Conservation (phyloP, 1,140 invertebrate species). For the Drosophila pachea region DNA sequence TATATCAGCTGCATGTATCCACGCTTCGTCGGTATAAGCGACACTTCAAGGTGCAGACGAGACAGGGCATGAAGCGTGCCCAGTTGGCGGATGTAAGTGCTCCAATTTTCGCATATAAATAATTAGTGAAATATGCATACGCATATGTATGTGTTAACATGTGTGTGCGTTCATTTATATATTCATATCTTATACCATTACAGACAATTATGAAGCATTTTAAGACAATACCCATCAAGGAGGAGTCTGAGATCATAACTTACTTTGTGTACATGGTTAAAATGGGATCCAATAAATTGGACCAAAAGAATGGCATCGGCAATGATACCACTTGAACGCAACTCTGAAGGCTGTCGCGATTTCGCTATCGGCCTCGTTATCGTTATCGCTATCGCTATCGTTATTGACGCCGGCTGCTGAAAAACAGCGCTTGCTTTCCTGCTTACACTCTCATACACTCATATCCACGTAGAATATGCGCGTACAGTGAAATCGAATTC, state of each 20-base stretch:
- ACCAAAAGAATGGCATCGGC: conserved; percentile 88
- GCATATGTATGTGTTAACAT: neutral
- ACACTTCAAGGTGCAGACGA: conserved; percentile 93
- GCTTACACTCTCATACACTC: conserved; percentile 17
- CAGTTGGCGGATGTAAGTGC: conserved; percentile 95
- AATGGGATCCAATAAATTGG: conserved; percentile 94
- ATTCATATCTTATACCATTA: neutral
- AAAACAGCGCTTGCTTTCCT: conserved; percentile 27
- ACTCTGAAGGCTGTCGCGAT: conserved; percentile 23
- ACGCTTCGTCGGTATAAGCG: conserved; percentile 95
- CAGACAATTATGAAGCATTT: conserved; percentile 96
- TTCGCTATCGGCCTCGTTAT: conserved; percentile 33
- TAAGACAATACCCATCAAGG: conserved; percentile 93
- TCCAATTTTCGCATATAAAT: neutral
- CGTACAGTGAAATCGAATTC: conserved; percentile 35
- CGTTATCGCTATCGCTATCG: conserved; percentile 29
- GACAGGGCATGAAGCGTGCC: conserved; percentile 95
- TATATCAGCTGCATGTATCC: conserved; percentile 95
- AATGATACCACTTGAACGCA: conserved; percentile 73
- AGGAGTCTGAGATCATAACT: conserved; percentile 94
- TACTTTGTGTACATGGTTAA: conserved; percentile 98
- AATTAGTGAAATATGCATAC: neutral
- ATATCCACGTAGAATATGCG: conserved; percentile 2
- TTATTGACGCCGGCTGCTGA: conserved; percentile 31
- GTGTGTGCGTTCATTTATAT: neutral